Conservation (phyloP, 2,888 invertebrate genomes). For the Nasonovia ribisnigri region DNA sequence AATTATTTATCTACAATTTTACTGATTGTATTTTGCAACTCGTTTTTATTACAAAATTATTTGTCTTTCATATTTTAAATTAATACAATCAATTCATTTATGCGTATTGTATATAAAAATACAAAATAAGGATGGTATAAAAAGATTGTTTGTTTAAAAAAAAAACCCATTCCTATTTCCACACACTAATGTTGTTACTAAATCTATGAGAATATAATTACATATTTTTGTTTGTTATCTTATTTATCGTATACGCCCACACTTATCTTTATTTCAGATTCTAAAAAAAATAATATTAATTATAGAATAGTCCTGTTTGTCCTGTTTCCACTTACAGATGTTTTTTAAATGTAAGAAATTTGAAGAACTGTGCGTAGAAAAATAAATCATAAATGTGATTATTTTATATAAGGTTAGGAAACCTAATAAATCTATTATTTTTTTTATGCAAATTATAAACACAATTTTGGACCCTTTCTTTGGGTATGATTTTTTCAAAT, state of each 20-base stretch:
- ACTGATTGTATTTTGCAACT: not conserved
- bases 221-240: not conserved
- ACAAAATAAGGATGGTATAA: not conserved
- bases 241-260: not conserved
- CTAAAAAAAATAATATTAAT: not conserved
- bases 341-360: not conserved
- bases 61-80: not conserved
- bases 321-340: not conserved
- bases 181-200: not conserved
- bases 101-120: not conserved
- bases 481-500: not conserved
- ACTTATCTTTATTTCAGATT: not conserved
- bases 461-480: not conserved
- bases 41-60: not conserved
- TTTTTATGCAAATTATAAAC: not conserved
- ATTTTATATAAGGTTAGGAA: not conserved
- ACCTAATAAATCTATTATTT: not conserved
- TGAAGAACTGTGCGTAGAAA: not conserved
- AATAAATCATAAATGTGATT: not conserved
- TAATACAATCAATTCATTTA: not conserved
- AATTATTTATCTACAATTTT: not conserved
- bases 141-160: not conserved
- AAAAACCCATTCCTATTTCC: not conserved
- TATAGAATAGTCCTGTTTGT: not conserved
- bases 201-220: not conserved